Conservation (phyloP, 2,113 vertebrate species). For the Turdus rufiventris region DNA sequence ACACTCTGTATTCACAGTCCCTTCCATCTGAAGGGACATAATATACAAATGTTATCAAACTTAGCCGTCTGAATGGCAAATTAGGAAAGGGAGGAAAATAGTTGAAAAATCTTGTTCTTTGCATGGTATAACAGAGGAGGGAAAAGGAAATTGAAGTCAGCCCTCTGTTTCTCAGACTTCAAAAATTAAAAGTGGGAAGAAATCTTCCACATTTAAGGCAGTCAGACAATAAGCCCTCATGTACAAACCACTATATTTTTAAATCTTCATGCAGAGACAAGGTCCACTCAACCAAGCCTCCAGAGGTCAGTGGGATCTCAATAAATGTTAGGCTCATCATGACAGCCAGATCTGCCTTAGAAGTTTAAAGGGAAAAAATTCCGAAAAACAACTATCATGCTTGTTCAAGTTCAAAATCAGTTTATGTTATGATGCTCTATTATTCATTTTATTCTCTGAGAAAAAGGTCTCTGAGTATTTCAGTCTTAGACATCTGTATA, state of each 20-base stretch:
- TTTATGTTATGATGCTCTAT: neutral
- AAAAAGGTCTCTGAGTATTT: neutral
- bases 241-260: neutral
- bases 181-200: neutral
- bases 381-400: neutral
- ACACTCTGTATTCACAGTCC: neutral
- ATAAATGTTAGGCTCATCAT: neutral
- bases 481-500: neutral
- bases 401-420: neutral
- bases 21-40: neutral
- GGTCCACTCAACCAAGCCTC: neutral
- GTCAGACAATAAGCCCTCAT: neutral
- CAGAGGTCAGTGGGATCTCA: neutral
- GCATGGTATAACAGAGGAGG: accelerated
- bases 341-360: neutral
- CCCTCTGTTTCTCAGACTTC: neutral
- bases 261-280: neutral
- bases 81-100: neutral
- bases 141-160: neutral
- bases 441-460: neutral
- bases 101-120: neutral
- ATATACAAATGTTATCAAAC: neutral
- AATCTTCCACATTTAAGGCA: neutral
- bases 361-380: no score
- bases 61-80: neutral